Percentiles rank a stretch among this genome's conserved stretches.
These are phyloP conservation scores for Sturnira hondurensis DNA, from an alignment of 2,113 vertebrate species.

Conservation along the genomic window DNA sequence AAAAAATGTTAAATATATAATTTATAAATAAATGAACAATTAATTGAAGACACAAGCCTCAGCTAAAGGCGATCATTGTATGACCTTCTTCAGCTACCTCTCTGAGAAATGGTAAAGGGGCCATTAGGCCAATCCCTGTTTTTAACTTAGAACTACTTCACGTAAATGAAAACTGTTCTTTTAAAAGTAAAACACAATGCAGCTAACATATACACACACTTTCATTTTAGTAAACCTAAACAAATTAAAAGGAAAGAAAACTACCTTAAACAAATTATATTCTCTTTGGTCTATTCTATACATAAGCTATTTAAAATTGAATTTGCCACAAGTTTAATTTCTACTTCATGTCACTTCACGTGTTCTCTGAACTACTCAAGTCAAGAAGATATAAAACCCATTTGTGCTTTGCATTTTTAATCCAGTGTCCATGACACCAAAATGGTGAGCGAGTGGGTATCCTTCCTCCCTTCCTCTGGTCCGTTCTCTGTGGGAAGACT, in stretches of 20 bases:
- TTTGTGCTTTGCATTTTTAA: neutral
- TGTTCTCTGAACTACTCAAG: neutral
- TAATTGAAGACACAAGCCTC: neutral
- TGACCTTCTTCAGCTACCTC: neutral
- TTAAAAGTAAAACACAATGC: neutral
- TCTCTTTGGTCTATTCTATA: neutral
- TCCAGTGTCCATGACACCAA: neutral
- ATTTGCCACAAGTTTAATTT: neutral
- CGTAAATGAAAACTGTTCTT: neutral
- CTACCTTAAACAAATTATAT: neutral
- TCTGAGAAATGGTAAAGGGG: neutral
- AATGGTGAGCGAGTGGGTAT: too few relatives aligned
- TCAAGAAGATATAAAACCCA: neutral
- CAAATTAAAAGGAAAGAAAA: conserved; percentile 1
- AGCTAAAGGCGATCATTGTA: too few relatives aligned
- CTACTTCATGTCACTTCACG: neutral
- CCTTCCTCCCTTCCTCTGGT: neutral
- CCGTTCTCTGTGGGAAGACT: neutral
- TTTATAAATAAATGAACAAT: neutral
- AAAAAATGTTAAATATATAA: neutral
- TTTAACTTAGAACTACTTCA: neutral
- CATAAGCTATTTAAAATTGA: neutral
- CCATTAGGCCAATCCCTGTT: neutral
- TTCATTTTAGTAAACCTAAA: neutral
- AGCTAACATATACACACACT: neutral